Conservation (phyloP, 1,140 invertebrate genomes). For the Papilio glaucus region DNA sequence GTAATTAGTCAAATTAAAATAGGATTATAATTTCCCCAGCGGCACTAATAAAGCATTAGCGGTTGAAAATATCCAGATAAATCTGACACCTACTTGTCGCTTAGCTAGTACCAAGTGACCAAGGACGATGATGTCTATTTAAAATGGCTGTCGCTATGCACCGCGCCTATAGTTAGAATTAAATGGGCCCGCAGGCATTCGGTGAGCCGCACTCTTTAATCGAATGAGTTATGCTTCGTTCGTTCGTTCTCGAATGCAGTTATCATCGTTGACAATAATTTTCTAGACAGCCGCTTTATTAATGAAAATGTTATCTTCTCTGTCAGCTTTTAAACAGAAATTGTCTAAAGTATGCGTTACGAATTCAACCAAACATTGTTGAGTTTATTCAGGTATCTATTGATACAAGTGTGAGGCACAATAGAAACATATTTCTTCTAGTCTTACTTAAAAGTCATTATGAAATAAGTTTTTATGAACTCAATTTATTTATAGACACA, state of each 20-base stretch:
- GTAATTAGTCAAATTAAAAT: slow-evolving; percentile 75
- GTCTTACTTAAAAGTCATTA: no score
- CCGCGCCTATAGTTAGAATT: slow-evolving; percentile 48
- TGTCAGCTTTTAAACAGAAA: slow-evolving; percentile 42
- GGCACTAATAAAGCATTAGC: slow-evolving; percentile 58
- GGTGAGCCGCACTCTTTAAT: slow-evolving; percentile 58
- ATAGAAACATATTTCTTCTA: no score
- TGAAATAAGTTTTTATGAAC: no score
- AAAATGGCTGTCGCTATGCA: slow-evolving; percentile 45
- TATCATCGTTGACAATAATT: slow-evolving; percentile 64
- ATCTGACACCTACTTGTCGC: slow-evolving; percentile 28
- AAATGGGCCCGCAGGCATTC: slow-evolving; percentile 64
- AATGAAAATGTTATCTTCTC: slow-evolving; percentile 64
- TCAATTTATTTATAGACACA: background rate
- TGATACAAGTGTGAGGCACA: background rate
- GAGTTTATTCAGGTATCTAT: background rate
- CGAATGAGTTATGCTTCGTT: slow-evolving; percentile 78
- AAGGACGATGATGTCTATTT: slow-evolving; percentile 40
- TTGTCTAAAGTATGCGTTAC: slow-evolving; percentile 57
- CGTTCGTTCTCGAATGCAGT: slow-evolving; percentile 63
- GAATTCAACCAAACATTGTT: slow-evolving; percentile 44
- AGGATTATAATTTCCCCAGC: slow-evolving; percentile 69
- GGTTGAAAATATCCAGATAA: slow-evolving; percentile 44
- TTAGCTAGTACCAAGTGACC: background rate
- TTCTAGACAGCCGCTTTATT: slow-evolving; percentile 52